A percentile compares a stretch with the other conserved stretches of the same genome.
These are phyloP conservation scores for Etia nguti DNA, from an alignment of 2,113 vertebrate species.

Conservation along the genomic window DNA sequence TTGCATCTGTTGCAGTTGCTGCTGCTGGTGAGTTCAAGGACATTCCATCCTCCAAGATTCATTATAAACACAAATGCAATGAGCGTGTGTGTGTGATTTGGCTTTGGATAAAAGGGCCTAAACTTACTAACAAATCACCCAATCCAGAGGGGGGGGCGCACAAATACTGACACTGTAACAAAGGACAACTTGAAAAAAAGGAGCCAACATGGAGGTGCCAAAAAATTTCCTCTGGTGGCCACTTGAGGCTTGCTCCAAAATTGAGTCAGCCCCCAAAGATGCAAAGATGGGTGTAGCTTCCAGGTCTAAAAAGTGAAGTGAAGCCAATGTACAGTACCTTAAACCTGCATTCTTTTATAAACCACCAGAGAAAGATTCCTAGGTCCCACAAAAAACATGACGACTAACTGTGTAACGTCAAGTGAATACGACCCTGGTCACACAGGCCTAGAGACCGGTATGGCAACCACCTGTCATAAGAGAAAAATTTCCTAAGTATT, in stretches of 20 bases:
- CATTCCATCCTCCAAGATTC: not conserved
- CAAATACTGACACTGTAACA: not conserved
- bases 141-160: not conserved
- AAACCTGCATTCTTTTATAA: not conserved
- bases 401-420: not conserved
- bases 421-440: not conserved
- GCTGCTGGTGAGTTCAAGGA: not conserved
- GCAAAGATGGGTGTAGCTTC: not conserved
- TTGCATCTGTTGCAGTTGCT: not conserved
- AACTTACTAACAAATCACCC: not conserved
- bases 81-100: not conserved
- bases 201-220: accelerated
- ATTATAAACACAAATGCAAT: not conserved
- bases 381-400: not conserved
- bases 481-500: not conserved
- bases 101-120: not conserved
- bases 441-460: not conserved
- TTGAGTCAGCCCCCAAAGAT: not conserved
- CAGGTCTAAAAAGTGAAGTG: not conserved
- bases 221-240: not conserved
- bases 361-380: not conserved
- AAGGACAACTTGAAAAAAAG: not conserved
- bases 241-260: not conserved
- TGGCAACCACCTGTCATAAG: not conserved
- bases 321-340: not conserved